Percentiles rank a stretch among this genome's conserved stretches.
These are phyloP conservation scores for Hydrolagus affinis DNA, from an alignment of 2,113 vertebrate species.

Conservation along the genomic window DNA sequence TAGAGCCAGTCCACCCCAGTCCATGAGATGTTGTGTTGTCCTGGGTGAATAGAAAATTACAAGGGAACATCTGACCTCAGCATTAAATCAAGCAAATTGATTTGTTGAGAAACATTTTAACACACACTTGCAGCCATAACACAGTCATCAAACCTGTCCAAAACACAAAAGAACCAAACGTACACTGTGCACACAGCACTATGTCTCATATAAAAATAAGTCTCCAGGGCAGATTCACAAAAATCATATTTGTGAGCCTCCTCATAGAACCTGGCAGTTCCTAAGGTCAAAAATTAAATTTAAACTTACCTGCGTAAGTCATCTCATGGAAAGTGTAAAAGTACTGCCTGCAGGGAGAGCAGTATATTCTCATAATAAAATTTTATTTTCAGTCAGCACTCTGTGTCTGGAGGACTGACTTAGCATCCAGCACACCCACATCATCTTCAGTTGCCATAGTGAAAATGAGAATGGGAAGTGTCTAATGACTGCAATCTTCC, in stretches of 20 bases:
- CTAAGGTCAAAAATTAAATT: constrained; percentile 20
- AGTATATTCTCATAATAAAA: not conserved
- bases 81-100: not conserved
- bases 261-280: not conserved
- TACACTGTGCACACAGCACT: not conserved
- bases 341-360: not conserved
- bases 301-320: not conserved
- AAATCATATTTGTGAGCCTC: not conserved
- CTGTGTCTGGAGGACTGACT: not conserved
- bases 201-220: constrained; percentile 6
- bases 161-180: not conserved
- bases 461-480: not conserved
- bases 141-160: not conserved
- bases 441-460: not conserved
- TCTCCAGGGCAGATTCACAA: not conserved
- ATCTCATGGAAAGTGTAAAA: not conserved
- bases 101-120: not conserved
- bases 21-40: not conserved
- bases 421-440: not conserved
- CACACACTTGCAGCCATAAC: not conserved
- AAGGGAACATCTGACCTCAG: not conserved
- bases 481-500: constrained; percentile 4
- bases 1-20: no score
- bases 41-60: not conserved
- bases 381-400: constrained; percentile 1